Base-by-base conservation (phyloP, 1,140 invertebrate genomes). In the Latrodectus geometricus region DNA sequence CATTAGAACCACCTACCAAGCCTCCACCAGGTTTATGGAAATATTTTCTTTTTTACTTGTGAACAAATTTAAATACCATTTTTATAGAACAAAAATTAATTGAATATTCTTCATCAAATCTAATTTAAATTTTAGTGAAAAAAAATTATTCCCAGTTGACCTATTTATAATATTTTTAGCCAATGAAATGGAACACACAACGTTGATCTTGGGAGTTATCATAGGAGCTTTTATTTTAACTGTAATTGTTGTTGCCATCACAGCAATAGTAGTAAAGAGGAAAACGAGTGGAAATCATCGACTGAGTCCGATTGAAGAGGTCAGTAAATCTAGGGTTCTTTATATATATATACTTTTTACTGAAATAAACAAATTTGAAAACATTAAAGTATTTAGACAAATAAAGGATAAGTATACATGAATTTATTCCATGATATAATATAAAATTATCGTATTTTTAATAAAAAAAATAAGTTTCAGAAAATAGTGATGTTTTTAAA, bases 211-310 rank as follows among this genome's bases (percentile, higher is more conserved):
- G 0, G 85, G 85, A 4, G 85, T 87, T 15, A 72, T 87, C 8
- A 87, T 87, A n/a, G 85, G 76, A 50, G 85, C 77, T 9, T 87
- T 87, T 15, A 87, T 87, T 23, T 76, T 87, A 17, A 87, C 77
- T 9, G 69, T 87, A 12, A 87, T 87, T 20, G 61, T 56, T 2
- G 85, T 87, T 12, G 77, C 70, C 12, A 80, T 87, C 12, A 23
- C 76, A n/a, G 85, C 85, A 8, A 87, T 87, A 9, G 17, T 87
- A 4, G n/a, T 80, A 9, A 87, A 87, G 12, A 72, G 85, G 65
- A 87, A 87, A 68, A 21, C 68, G 4, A 80, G 20, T 54, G 54
- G 21, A n/a, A 50, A 56, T 12, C 52, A 73, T 3, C 69, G 85
- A 50, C 15, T 86, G n/a, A 79, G 20, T 73, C 85, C 85, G 8